These are phyloP conservation scores for Ailurus styani DNA, from an alignment of 2,113 vertebrate genomes.

Conservation along the genomic window DNA sequence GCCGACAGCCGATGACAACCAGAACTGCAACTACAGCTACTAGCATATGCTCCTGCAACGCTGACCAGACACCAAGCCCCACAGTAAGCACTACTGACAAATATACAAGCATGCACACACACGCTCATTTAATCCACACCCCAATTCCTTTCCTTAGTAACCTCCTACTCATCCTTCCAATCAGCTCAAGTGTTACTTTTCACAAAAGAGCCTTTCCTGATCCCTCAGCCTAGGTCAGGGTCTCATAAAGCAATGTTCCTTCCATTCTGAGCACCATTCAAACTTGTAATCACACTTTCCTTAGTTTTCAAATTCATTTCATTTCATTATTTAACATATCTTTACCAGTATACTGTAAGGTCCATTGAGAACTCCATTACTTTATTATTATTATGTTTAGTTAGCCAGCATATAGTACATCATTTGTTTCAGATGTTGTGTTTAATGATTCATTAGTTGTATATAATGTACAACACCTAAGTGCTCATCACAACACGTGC, in stretches of 20 bases:
- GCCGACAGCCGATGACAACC: accelerated
- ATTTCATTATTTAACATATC: background rate
- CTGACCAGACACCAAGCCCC: background rate
- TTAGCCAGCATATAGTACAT: background rate
- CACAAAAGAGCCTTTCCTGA: background rate
- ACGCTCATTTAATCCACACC: background rate
- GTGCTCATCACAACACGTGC: background rate
- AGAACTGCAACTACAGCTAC: too few relatives aligned
- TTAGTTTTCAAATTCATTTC: background rate
- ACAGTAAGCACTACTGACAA: background rate
- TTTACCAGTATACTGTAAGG: background rate
- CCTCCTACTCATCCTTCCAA: background rate
- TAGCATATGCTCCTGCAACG: background rate
- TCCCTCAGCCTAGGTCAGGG: background rate
- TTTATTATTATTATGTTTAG: background rate
- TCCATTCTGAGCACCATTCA: background rate
- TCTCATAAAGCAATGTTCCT: background rate
- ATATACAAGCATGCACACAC: background rate
- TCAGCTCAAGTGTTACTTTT: background rate
- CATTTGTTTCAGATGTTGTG: background rate
- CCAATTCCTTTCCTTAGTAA: background rate
- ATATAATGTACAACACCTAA: background rate
- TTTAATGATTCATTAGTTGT: background rate
- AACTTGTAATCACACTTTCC: background rate
- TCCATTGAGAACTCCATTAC: background rate